phyloP scores from a whole-genome alignment of 30 jellyfish, hydroid and myxozoan genomes.

The Aurelia coerulea region DNA sequence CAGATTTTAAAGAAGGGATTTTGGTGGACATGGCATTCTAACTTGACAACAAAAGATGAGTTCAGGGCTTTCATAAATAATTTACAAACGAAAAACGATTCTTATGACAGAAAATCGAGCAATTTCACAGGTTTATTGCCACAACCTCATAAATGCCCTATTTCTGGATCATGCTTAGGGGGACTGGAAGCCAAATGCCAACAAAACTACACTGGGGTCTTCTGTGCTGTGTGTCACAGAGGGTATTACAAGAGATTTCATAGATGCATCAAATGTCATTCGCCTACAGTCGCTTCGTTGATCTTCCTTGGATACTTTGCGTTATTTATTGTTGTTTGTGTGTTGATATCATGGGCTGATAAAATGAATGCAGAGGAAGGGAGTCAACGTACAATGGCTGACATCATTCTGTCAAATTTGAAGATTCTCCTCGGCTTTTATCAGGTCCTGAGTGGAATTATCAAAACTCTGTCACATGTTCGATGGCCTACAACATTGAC shows the following conservation, averaged over 20 bases:
- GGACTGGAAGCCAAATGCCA: neutral
- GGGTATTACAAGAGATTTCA: neutral
- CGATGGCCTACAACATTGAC: slow-evolving; percentile 43
- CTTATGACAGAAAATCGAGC: neutral
- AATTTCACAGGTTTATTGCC: neutral
- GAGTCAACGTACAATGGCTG: slow-evolving; percentile 48
- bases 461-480: neutral
- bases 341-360: slow-evolving; percentile 16
- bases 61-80: neutral
- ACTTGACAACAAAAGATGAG: neutral
- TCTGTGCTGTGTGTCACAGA: slow-evolving; percentile 10
- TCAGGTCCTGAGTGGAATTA: slow-evolving; percentile 25
- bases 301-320: neutral
- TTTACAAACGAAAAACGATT: neutral
- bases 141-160: slow-evolving; percentile 4
- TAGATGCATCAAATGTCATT: no score
- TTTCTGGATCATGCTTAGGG: slow-evolving; percentile 3
- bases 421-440: slow-evolving; percentile 56
- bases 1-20: neutral
- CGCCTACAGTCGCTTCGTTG: no score
- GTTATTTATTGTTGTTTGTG: slow-evolving; percentile 14
- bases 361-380: slow-evolving; percentile 6
- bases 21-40: slow-evolving; percentile 7
- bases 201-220: slow-evolving; percentile 10
- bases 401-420: slow-evolving; percentile 33